Conservation (phyloP, 1,140 invertebrate genomes). For the Gonatopus flavifemur region DNA sequence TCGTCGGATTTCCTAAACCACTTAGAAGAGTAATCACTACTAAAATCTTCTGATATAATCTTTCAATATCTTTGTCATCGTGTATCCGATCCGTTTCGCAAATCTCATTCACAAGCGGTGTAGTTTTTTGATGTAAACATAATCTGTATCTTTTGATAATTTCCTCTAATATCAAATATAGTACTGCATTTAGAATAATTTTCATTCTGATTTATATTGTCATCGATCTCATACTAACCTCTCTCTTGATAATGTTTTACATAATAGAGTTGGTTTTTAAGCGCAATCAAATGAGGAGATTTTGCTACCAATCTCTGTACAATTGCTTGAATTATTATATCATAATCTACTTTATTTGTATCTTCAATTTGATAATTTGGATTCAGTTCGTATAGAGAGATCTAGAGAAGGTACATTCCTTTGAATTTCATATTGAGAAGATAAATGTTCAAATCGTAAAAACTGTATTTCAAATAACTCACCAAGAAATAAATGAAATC, state of each 20-base stretch:
- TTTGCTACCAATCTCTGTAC: constrained; percentile 42
- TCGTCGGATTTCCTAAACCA: constrained; percentile 66
- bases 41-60: constrained; percentile 66
- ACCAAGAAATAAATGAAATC: constrained; percentile 49
- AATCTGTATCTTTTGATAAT: constrained; percentile 59
- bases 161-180: constrained; percentile 39
- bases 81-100: constrained; percentile 51
- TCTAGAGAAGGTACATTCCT: constrained; percentile 1
- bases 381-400: constrained; percentile 30
- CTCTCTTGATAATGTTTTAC: constrained; percentile 67
- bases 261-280: constrained; percentile 74
- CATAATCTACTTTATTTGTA: constrained; percentile 15
- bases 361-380: constrained; percentile 27
- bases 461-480: constrained; percentile 17
- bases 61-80: constrained; percentile 55
- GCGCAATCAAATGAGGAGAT: constrained; percentile 51
- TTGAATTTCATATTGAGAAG: background rate
- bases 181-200: background rate
- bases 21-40: constrained; percentile 64
- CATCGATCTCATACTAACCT: constrained; percentile 36
- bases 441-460: background rate
- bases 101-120: constrained; percentile 62
- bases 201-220: background rate
- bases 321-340: constrained; percentile 18
- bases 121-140: constrained; percentile 55